phyloP scores from a whole-genome alignment of 2,113 vertebrate species.

The Alexandromys fortis region DNA sequence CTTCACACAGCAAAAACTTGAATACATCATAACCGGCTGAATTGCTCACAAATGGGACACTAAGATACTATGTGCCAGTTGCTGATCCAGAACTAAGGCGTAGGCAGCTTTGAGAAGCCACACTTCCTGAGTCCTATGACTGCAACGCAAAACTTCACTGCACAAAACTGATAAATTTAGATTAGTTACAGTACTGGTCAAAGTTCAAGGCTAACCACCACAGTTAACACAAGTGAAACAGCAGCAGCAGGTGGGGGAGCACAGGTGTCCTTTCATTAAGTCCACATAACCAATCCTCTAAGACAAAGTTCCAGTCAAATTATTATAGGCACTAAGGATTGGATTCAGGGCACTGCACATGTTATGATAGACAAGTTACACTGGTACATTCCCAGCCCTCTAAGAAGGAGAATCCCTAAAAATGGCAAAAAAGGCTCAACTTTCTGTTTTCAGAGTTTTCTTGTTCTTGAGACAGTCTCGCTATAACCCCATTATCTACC shows the following conservation, averaged over 20 bases:
- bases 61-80: conserved; percentile 42
- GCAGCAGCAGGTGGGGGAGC: background rate
- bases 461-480: background rate
- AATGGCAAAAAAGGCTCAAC: too few species aligned
- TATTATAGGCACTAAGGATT: background rate
- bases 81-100: conserved; percentile 60
- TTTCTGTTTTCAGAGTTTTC: background rate
- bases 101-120: background rate
- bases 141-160: background rate
- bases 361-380: background rate
- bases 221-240: too few species aligned
- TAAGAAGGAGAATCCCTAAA: background rate
- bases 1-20: background rate
- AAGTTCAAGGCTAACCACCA: background rate
- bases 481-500: background rate
- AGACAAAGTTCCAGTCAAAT: background rate
- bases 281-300: background rate
- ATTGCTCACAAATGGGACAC: background rate
- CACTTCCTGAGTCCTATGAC: conserved; percentile 6
- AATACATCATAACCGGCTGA: background rate
- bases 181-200: background rate
- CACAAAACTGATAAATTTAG: background rate
- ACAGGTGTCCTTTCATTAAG: background rate
- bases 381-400: background rate
- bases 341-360: background rate